A percentile compares a stretch with the other conserved stretches of the same genome.
These are phyloP conservation scores for Ostrea denselamellosa DNA, from an alignment of 1,140 invertebrate genomes.

Conservation along the genomic window DNA sequence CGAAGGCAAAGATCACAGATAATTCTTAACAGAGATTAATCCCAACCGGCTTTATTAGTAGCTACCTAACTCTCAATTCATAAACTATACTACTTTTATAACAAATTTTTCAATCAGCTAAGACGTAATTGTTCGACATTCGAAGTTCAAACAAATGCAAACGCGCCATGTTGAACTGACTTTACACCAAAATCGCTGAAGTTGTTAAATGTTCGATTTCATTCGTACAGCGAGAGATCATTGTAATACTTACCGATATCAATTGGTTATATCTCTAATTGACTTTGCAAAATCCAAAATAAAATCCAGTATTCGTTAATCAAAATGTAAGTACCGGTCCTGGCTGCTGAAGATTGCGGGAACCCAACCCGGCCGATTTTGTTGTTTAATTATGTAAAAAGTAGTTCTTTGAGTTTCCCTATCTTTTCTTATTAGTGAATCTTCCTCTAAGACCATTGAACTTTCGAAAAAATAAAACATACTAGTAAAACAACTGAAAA, in stretches of 20 bases:
- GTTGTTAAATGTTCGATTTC: background rate
- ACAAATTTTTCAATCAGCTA: background rate
- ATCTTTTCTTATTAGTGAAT: background rate
- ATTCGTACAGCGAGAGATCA: background rate
- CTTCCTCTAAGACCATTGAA: background rate
- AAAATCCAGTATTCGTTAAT: background rate
- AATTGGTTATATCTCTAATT: conserved; percentile 10
- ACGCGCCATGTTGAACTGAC: conserved; percentile 33
- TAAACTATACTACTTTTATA: background rate
- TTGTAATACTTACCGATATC: conserved; percentile 12
- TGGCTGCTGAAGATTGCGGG: conserved; percentile 69
- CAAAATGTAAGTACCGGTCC: conserved; percentile 49
- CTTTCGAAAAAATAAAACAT: background rate
- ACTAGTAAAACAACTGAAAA: background rate
- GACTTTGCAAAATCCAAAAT: background rate
- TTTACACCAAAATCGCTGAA: background rate
- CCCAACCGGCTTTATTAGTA: background rate
- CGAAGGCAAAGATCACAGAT: background rate
- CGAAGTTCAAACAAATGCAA: conserved; percentile 23
- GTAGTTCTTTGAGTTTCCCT: conserved; percentile 33
- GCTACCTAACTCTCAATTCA: background rate
- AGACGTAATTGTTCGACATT: background rate
- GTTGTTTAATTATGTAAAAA: conserved; percentile 52
- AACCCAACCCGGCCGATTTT: conserved; percentile 65
- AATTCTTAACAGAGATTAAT: background rate